A percentile compares a stretch with the other conserved stretches of the same genome.
phyloP scores from a whole-genome alignment of 1,140 invertebrate genomes.

The Plectrocnemia conspersa region DNA sequence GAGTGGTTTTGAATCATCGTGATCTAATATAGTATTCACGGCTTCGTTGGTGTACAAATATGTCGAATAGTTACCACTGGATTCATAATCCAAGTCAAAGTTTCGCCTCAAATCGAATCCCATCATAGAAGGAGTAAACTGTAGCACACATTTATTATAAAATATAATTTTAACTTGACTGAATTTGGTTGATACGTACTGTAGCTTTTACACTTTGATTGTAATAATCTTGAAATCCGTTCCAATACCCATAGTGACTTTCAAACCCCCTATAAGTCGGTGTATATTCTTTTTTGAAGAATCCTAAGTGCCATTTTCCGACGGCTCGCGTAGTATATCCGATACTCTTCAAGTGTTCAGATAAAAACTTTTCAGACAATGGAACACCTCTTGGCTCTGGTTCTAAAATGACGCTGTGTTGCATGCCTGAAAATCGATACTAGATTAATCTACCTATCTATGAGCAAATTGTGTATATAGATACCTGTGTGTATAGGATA shows the following conservation, averaged over 20 bases:
- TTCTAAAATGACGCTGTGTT: constrained; percentile 66
- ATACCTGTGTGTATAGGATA: constrained; percentile 76
- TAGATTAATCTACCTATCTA: background rate
- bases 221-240: constrained; percentile 79
- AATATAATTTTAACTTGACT: constrained; percentile 5
- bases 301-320: constrained; percentile 91
- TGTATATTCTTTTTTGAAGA: constrained; percentile 64
- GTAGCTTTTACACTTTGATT: constrained; percentile 59
- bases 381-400: constrained; percentile 65
- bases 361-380: constrained; percentile 64
- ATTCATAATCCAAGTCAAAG: constrained; percentile 55
- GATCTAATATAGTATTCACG: constrained; percentile 57
- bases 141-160: constrained; percentile 8
- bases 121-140: constrained; percentile 34
- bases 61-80: constrained; percentile 48
- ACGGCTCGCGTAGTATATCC: constrained; percentile 80
- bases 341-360: constrained; percentile 67
- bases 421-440: constrained; percentile 55
- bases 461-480: background rate
- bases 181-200: constrained; percentile 42
- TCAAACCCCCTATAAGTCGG: constrained; percentile 81
- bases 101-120: constrained; percentile 68
- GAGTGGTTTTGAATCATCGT: constrained; percentile 58
- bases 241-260: constrained; percentile 78
- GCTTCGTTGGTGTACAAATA: constrained; percentile 34